Percentiles rank a stretch among this genome's conserved stretches.
Evolutionary conservation across 2,797 vertebrate species (phyloP).

Genomic region (Nyctalus aviator): DNA sequence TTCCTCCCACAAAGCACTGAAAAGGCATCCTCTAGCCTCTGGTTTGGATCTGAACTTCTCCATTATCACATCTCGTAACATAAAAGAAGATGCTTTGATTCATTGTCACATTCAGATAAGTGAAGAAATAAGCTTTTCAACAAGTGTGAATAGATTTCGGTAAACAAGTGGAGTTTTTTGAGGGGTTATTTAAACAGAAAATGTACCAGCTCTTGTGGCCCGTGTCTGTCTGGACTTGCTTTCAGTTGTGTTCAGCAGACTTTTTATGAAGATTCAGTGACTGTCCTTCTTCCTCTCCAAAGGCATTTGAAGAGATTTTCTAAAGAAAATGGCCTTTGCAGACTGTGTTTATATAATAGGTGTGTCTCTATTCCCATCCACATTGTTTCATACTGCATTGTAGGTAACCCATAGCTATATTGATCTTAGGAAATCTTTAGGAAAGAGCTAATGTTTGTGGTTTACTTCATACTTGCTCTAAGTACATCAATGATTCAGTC

Average conservation of each 20-base stretch:
- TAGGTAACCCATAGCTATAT: conserved; percentile 21
- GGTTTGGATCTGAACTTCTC: conserved; percentile 75
- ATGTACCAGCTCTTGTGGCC: not conserved
- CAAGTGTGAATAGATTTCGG: conserved; percentile 80
- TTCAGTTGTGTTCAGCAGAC: not conserved
- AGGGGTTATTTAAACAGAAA: conserved; percentile 62
- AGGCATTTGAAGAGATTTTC: not conserved
- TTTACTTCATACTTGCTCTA: not conserved
- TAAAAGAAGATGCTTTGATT: conserved; percentile 76
- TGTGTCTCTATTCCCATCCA: not conserved
- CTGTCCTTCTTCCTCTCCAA: not conserved
- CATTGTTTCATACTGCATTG: not conserved
- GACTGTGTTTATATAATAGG: not conserved
- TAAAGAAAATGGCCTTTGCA: not conserved
- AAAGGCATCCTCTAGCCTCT: conserved; percentile 68
- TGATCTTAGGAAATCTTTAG: conserved; percentile 30
- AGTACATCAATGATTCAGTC: not conserved
- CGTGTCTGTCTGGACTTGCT: not conserved
- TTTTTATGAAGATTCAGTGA: not conserved
- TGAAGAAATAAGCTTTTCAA: conserved; percentile 74
- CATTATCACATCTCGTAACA: conserved; percentile 84
- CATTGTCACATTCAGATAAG: conserved; percentile 81
- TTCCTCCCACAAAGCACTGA: conserved; percentile 63
- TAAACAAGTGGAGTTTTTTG: conserved; percentile 74
- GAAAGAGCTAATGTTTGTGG: not conserved